These are phyloP conservation scores for Psilopogon haemacephalus DNA, from an alignment of 2,113 vertebrate genomes.

Conservation along the genomic window DNA sequence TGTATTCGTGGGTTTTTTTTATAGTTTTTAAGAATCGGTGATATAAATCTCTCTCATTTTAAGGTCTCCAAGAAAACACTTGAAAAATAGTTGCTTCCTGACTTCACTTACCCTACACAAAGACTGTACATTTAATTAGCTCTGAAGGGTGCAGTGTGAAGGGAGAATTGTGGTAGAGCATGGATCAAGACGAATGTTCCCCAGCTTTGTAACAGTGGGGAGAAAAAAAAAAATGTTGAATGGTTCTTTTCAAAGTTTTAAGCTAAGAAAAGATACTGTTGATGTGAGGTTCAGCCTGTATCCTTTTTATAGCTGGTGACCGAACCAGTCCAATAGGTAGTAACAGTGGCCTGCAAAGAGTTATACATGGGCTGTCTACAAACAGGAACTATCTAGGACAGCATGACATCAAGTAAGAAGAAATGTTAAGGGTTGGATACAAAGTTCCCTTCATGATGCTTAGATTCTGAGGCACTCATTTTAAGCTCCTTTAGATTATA, in stretches of 20 bases:
- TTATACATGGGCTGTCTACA: neutral
- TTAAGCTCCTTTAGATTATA: neutral
- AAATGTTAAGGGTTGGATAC: neutral
- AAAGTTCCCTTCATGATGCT: neutral
- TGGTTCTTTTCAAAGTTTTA: neutral
- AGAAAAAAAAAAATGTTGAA: neutral
- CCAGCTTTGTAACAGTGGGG: neutral
- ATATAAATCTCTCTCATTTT: neutral
- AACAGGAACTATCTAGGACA: neutral
- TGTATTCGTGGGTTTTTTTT: neutral
- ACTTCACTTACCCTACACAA: neutral
- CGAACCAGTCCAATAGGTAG: neutral
- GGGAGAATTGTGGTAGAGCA: neutral
- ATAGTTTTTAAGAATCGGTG: neutral
- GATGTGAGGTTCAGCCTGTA: neutral
- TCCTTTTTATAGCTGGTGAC: neutral
- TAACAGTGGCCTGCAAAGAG: neutral
- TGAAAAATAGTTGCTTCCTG: neutral
- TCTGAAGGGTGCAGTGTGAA: neutral
- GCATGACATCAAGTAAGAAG: neutral
- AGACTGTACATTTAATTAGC: neutral
- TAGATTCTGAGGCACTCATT: neutral
- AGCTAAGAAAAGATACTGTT: neutral
- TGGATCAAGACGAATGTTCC: neutral
- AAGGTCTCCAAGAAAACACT: neutral